phyloP scores from a whole-genome alignment of 1,140 invertebrate genomes.

The Palaemon carinicauda region DNA sequence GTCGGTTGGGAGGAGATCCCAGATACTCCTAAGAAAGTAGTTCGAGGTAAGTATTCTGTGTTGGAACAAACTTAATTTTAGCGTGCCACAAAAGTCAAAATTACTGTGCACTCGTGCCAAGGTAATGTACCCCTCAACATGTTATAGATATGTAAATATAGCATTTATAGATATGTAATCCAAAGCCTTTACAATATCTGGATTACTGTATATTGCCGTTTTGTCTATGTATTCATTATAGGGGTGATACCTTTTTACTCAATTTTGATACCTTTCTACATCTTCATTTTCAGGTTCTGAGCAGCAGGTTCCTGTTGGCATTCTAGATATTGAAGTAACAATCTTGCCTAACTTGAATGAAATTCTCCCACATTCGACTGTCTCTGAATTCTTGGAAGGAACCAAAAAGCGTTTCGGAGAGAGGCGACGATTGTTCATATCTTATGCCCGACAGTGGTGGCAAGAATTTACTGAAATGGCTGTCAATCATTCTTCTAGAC shows the following conservation, averaged over 20 bases:
- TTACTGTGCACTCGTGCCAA: too few species aligned
- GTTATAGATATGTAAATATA: too few species aligned
- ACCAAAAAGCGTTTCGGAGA: background rate
- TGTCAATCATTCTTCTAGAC: background rate
- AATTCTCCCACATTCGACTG: background rate
- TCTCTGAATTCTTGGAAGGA: background rate
- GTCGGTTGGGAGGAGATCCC: too few species aligned
- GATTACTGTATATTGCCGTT: too few species aligned
- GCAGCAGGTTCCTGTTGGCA: constrained; percentile 16
- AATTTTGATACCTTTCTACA: background rate
- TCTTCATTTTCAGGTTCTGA: background rate
- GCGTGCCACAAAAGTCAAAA: too few species aligned
- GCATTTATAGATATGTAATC: too few species aligned
- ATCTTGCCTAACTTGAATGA: background rate
- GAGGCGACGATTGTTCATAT: constrained; percentile 2
- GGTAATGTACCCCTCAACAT: too few species aligned
- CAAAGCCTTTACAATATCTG: too few species aligned
- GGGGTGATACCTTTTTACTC: background rate
- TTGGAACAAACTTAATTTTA: too few species aligned
- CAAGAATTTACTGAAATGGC: constrained; percentile 7
- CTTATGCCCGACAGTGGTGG: constrained; percentile 29
- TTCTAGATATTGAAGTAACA: constrained; percentile 20
- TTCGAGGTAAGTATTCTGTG: too few species aligned
- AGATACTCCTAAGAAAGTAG: too few species aligned
- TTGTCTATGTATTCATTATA: background rate